Evolutionary conservation across 2,113 vertebrate species (phyloP), one percentile per base, ranked within the genome.

Genomic region (Grammomys dolichurus): DNA sequence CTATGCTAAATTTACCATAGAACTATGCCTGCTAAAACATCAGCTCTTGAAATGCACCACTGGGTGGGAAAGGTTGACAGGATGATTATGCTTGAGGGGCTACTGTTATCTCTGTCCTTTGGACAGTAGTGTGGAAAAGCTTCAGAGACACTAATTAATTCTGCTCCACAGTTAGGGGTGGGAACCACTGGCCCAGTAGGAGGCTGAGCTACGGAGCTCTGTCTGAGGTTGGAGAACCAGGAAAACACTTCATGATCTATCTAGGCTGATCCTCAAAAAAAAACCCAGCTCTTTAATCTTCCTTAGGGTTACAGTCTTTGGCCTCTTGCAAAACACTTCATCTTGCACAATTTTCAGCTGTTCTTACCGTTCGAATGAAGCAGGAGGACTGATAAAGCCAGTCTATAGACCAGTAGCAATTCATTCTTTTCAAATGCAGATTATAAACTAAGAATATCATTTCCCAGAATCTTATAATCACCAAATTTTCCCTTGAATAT

Each of bases 141-240:
- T 97, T 95, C 92, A 86, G 78, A 97, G 92, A 95, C 88, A 87
- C 89, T 97, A 96, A 97, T 97, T 97, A 97, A 97, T 96, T 97
- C 77, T 95, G 93, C 75, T 60, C 90, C 88, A 95, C 69, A 81
- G 95, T 87, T 90, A 96, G 92, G 58, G 58, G 72, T 6, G 46
- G 82, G 51, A 92, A 91, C 91, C n/a, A 93, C 72, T 24, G 82
- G 14, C 96, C 72, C 90, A 88, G 90, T 82, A 86, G 88, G 94
- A 95, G 33, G 46, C 46, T 93, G 93, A 93, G 70, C 69, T 58
- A 36, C 19, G 90, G 77, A 81, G 78, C 40, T 88, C 76, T 92
- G 43, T 94, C 96, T 95, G 65, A 95, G 90, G 95, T 98, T 93
- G 96, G 76, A 96, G 84, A 67, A 96, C 40, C 93, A 93, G 80